Evolutionary conservation across 2,888 invertebrate species (phyloP), one percentile per base, ranked within the genome.

Genomic region (Dusona sp.): DNA sequence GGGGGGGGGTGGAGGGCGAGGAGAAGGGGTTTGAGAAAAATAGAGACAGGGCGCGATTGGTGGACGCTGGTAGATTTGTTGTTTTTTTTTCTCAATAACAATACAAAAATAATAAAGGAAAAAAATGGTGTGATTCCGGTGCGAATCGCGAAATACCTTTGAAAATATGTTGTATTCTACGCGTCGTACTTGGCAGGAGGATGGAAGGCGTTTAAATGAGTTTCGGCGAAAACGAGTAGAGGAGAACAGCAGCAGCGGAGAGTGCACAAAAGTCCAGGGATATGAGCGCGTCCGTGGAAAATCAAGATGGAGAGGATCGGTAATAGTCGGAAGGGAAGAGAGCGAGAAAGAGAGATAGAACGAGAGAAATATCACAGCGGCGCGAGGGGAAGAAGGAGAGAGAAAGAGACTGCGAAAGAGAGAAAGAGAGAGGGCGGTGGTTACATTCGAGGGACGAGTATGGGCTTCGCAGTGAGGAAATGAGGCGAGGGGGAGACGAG

Each of bases 291-390:
- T 80, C 81, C 83, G 86, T 87, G 87, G 86, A 89, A 89, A 90
- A 89, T 87, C 90, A 90, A 90, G 91, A 90, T 91, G 91, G 91
- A 89, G 89, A 90, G 88, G 88, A 89, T 88, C 89, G 86, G 89
- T 89, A 88, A 90, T 89, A 86, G 88, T 84, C 86, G 88, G 86
- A 74, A 89, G 89, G 81, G 82, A 79, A 48, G 87, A 79, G 80
- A 42, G 85, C 78, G 84, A 84, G 83, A 83, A 38, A 79, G 54
- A 86, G 89, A 90, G 87, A 88, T n/a, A 22, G 22, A 57, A n/a
- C 8, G 54, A 57, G 57, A 57, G 25, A 25, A 25, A 13, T 8
- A 89, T 88, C 87, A 85, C 88, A 88, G 61, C 25, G 33, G 22
- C 33, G 75, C 65, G 57, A 81, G 79, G 86, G 89, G 84, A 87